Evolutionary conservation across 2,797 vertebrate genomes (phyloP), one percentile per base, ranked within the genome.

Genomic region (Alca torda): DNA sequence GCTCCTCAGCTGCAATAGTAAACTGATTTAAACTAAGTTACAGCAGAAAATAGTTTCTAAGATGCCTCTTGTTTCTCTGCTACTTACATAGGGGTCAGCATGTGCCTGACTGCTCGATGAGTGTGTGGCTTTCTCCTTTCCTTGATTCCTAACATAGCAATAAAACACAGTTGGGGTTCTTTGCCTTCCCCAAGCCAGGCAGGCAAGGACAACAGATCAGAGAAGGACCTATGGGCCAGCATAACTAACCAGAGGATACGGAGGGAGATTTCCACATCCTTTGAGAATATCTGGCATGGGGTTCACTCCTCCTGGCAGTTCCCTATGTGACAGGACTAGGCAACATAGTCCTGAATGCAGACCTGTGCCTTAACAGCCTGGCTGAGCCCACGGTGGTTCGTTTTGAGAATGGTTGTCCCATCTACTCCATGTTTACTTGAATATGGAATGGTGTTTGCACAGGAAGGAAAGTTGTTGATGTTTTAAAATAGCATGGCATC

Each of bases 261-360:
- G 28, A 65, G n/a, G 46, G 18, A 68, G 8, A 31, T 37, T 78
- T 79, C 48, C 4, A 24, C 6, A 54, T 48, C 46, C 41, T 50
- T 57, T 45, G 39, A 60, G 59, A 88, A 28, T 33, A 74, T 64
- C 16, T 68, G 80, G 7, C 1, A 0, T 10, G 16, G 35, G 19
- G 3, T 53, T 88, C 26, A 19, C 10, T 64, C 16, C 72, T 85
- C n/a, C 53, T 53, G 28, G 25, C 14, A 43, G 28, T 69, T 53
- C 17, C 10, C 21, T 9, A 0, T 45, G 50, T 30, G 43, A 9
- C 10, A 46, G 69, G 18, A 21, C 21, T 59, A 2, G 35, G 15
- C 17, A 54, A 6, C 9, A 2, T 3, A 26, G 14, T 45, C 60
- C 78, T 50, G 45, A 78, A 41, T 6, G 39, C 59, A 45, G 64